Base-by-base conservation (phyloP, 2,888 invertebrate genomes). In the Eustalomyia histrio region DNA sequence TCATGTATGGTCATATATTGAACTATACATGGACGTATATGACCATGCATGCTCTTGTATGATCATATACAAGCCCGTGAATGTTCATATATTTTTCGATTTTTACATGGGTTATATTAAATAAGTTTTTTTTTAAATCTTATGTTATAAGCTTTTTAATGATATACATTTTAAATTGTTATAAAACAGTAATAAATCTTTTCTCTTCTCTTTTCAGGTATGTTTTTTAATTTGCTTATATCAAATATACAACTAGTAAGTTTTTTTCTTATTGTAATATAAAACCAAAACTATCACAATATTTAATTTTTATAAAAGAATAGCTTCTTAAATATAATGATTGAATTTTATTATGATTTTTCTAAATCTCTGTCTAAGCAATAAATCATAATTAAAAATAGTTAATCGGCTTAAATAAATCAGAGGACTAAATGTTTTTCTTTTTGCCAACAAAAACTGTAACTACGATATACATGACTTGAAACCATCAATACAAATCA, bases 301-400 rank as follows among this genome's bases (percentile, higher is more conserved):
- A 74, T 74, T 73, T 50, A 60, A 67, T 65, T 35, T 50, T 57
- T 29, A 6, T 29, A 29, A 29, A 29, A 4, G 29, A 29, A 7
- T 6, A 29, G 1, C 14, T 60, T 39, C 7, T 35, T 7, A 12
- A 5, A 7, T 33, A 58, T 14, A 35, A 9, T 24, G 16, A 33
- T 39, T 33, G 60, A 50, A 35, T 65, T 53, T n/a, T 14, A 35
- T 7, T 64, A 35, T 21, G 14, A 35, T 52, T n/a, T 60, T 47
- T 47, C 18, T 16, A 73, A 58, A 43, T 55, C 55, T 63, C 17
- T n/a, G n/a, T 43, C 24, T 17, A 52, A 35, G 47, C 65, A 71
- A 78, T 75, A 83, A 82, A 80, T 80, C 76, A 72, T 80, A 76
- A 78, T 82, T 82, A 82, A 76, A 78, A 73, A 39, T 10, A 58